Base-by-base conservation (phyloP, 2,888 invertebrate species). In the Xestoiulus laeticollis region DNA sequence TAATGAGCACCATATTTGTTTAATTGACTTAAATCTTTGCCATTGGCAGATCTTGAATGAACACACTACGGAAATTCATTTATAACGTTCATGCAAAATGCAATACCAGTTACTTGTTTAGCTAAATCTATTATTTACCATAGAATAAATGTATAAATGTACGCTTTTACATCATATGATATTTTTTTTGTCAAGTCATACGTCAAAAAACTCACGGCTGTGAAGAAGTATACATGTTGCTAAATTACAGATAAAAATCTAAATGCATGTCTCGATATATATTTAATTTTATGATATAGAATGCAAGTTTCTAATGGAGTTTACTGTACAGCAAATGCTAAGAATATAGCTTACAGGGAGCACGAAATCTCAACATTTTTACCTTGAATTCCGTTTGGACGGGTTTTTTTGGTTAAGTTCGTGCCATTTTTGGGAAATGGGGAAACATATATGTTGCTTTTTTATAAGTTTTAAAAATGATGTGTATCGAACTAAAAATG, bases 401-500 rank as follows among this genome's bases (percentile, higher is more conserved):
- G 68, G 68, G 68, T 68, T n/a, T n/a, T n/a, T n/a, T 68, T 68
- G 68, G 68, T 68, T 68, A 68, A 68, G 68, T 68, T 68, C 68
- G 68, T 68, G 68, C 68, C 26, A 68, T 68, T 68, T 68, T 8
- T 53, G 1, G 53, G n/a, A n/a, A 53, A 53, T 53, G 53, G 53
- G 6, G 53, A 53, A 53, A 48, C 53, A n/a, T 19, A 19, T 53
- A 2, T 53, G 4, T 19, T 53, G 19, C 4, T 53, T 19, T 53
- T 16, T 38, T 38, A 5, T 38, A 48, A 48, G 19, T 48, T 48
- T 68, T 26, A 68, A 68, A 68, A 8, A 53, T 68, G 68, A 44
- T 14, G 68, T 68, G 22, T 68, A n/a, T 68, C 26, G 0, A 68
- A 68, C 16, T 59, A n/a, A 10, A 48, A 59, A 59, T n/a, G 0